Evolutionary conservation across 2,113 vertebrate species (phyloP), one percentile per base, ranked within the genome.

Genomic region (Nothoprocta perdicaria): DNA sequence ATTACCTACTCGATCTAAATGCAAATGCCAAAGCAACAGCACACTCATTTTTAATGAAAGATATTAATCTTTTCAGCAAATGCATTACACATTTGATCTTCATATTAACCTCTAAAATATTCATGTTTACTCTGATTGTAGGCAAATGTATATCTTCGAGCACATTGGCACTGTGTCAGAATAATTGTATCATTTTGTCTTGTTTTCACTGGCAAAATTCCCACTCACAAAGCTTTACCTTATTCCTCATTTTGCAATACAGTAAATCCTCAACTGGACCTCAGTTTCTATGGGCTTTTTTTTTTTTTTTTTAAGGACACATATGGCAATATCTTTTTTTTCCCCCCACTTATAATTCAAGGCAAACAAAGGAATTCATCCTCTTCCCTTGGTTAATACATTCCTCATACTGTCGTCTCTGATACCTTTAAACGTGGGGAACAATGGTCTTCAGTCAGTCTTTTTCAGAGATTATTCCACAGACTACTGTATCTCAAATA

Each of bases 1-100:
- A 93, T 86, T 95, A 92, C 92, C 84, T 89, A 88, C 94, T 97
- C 95, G 4, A 97, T 97, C 96, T 97, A 97, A 97, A 97, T 97
- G 96, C 95, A 97, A 97, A 97, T 97, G 89, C 80, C 95, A 93
- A 97, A 97, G 94, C 87, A 95, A 95, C 96, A 92, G 89, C 76
- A 65, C 89, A 57, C 81, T 94, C 74, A 68, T 88, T 96, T 97
- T 97, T 96, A 97, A 97, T 97, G 95, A 97, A 96, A 96, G 93
- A 97, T 97, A 97, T 97, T 94, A 97, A 96, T 97, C 96, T 97
- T 97, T 85, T 86, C 93, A 90, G 94, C 80, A 95, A 97, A 95
- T 86, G 72, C 63, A 76, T 95, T 95, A 69, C 75, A 88, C 95
- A 80, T 96, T 96, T 96, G 94, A 94, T 95, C 96, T 92, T 77